Conservation (phyloP, 2,888 invertebrate species). For the Pecten maximus region DNA sequence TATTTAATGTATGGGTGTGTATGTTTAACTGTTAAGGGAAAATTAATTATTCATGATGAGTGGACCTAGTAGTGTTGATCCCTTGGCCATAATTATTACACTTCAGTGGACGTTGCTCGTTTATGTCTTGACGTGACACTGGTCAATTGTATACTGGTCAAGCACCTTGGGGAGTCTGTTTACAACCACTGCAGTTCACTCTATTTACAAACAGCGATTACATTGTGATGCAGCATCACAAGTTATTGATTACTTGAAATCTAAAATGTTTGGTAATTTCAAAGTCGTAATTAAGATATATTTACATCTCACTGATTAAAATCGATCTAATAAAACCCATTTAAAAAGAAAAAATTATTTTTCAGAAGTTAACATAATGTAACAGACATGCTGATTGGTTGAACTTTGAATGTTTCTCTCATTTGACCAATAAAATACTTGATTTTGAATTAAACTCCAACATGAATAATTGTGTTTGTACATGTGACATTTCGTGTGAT, state of each 20-base stretch:
- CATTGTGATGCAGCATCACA: not conserved
- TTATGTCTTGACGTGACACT: not conserved
- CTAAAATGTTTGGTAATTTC: too few relatives aligned
- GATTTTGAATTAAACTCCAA: not conserved
- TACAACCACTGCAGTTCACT: not conserved
- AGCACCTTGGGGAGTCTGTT: not conserved
- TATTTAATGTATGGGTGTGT: not conserved
- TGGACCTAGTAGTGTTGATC: not conserved
- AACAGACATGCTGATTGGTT: not conserved
- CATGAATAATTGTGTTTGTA: not conserved
- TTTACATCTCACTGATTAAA: too few relatives aligned
- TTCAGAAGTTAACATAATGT: not conserved
- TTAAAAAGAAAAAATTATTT: not conserved
- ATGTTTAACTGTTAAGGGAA: not conserved
- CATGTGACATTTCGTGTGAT: not conserved
- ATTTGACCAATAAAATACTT: not conserved
- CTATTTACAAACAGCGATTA: not conserved
- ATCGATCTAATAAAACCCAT: too few relatives aligned
- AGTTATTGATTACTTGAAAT: not conserved
- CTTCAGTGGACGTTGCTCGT: not conserved
- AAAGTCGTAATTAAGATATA: too few relatives aligned
- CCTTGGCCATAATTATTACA: not conserved
- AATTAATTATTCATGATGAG: not conserved
- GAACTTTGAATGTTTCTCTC: not conserved
- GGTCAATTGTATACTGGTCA: not conserved